These are phyloP conservation scores for Eretmochelys imbricata DNA, from an alignment of 2,113 vertebrate species.

Conservation along the genomic window DNA sequence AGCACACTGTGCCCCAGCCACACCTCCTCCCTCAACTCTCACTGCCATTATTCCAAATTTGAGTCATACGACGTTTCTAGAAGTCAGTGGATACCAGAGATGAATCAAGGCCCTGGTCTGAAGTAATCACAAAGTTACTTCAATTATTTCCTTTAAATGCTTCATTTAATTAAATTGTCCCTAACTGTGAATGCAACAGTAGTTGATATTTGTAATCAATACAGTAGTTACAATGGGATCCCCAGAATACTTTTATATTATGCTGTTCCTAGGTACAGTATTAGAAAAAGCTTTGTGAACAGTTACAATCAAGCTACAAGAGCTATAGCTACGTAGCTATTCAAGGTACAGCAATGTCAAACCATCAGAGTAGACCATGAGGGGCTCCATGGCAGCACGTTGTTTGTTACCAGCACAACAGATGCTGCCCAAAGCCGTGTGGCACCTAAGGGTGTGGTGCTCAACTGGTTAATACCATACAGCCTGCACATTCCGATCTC, in stretches of 20 bases:
- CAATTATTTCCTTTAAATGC: too few relatives aligned
- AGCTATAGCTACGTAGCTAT: background rate
- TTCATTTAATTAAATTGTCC: too few relatives aligned
- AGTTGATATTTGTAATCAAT: background rate
- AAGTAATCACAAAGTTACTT: too few relatives aligned
- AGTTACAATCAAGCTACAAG: background rate
- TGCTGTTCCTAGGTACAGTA: background rate
- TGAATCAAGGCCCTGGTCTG: too few relatives aligned
- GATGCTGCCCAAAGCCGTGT: background rate
- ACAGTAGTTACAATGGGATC: background rate
- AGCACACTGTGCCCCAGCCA: background rate
- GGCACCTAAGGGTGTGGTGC: background rate
- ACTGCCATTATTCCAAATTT: background rate
- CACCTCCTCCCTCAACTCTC: background rate
- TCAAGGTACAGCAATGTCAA: background rate
- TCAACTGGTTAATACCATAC: background rate
- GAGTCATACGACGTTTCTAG: constrained; percentile 57
- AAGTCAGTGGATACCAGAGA: background rate
- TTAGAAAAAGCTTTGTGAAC: background rate
- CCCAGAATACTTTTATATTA: background rate
- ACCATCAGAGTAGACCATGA: background rate
- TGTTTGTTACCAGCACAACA: background rate
- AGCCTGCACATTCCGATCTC: background rate
- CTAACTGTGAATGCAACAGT: background rate
- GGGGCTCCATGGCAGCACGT: background rate